Base-by-base conservation (phyloP, 2,888 invertebrate species). In the Lissocephala sabroskyi region DNA sequence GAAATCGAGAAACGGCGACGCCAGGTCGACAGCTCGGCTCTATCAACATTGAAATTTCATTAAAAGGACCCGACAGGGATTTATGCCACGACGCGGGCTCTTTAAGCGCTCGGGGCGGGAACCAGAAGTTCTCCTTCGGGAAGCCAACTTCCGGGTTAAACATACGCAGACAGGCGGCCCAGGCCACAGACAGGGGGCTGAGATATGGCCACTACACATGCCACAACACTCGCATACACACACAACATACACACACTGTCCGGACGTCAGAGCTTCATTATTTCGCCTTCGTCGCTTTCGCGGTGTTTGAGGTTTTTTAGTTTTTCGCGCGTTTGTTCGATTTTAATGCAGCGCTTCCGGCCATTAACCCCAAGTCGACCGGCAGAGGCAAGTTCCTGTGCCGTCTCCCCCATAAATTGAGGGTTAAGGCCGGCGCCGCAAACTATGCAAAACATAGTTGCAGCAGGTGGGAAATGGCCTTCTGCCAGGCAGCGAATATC, bases 1-100 rank as follows among this genome's bases (percentile, higher is more conserved):
- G 59, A 73, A 78, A 66, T 70, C 70, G 65, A 56, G 60, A 63
- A 63, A 62, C 13, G 28, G 16, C 23, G 43, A 35, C 37, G 41
- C 49, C 41, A 7, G 7, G 4, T 23, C 23, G 4, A 23, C 23
- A 23, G 13, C 9, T 16, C 10, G 16, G 44, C 53, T 14, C 14
- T 33, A 14, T 52, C 47, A 70, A 73, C 71, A 74, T 71, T 74
- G 77, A 77, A 77, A 77, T 74, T 76, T 76, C 74, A 76, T 74
- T 74, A 76, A 67, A 66, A 68, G 68, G 62, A 66, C 59, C 65
- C 65, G 54, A 23, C 29, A 30, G 5, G 57, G 59, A 70, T 70
- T 70, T 70, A 70, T 70, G 71, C 46, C 52, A 54, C 63, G n/a
- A n/a, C n/a, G n/a, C n/a, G n/a, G 58, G 59, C 68, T 70, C 74